A percentile compares a stretch with the other conserved stretches of the same genome.
Conservation (phyloP, 2,797 vertebrate genomes). For the Bradypus variegatus region DNA sequence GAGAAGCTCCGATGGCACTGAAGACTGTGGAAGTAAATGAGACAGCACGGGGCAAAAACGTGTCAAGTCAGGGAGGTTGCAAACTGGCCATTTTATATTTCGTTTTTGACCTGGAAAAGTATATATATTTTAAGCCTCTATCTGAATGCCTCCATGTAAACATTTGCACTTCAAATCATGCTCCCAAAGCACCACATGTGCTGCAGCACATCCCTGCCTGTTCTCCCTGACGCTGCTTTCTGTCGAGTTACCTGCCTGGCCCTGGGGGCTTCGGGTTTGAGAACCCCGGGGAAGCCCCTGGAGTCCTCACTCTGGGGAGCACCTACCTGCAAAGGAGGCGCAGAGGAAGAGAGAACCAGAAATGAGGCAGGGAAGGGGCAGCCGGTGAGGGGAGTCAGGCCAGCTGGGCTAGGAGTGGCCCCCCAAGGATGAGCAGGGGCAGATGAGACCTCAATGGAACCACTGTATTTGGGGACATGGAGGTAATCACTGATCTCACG, state of each 20-base stretch:
- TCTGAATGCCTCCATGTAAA: neutral
- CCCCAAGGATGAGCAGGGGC: neutral
- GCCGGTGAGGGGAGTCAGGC: neutral
- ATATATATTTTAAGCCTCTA: neutral
- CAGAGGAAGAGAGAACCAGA: neutral
- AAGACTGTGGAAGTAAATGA: neutral
- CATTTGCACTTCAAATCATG: neutral
- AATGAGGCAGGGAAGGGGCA: neutral
- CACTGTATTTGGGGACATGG: neutral
- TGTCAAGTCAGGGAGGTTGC: neutral
- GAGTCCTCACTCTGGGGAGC: neutral
- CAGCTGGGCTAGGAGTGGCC: neutral
- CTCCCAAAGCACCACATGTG: no score
- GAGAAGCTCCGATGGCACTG: neutral
- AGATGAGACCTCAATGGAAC: slow-evolving; percentile 13
- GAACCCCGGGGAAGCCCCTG: accelerated
- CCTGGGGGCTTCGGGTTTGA: neutral
- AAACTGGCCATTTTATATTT: neutral
- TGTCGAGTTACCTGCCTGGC: neutral
- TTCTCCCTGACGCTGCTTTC: neutral
- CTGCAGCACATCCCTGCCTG: accelerated
- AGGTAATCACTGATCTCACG: neutral
- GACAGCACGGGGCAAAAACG: neutral
- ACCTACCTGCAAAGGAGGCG: neutral
- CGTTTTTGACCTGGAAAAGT: no score